phyloP scores from a whole-genome alignment of 64 coral and sea anemone species.

The Anthopleura sola region DNA sequence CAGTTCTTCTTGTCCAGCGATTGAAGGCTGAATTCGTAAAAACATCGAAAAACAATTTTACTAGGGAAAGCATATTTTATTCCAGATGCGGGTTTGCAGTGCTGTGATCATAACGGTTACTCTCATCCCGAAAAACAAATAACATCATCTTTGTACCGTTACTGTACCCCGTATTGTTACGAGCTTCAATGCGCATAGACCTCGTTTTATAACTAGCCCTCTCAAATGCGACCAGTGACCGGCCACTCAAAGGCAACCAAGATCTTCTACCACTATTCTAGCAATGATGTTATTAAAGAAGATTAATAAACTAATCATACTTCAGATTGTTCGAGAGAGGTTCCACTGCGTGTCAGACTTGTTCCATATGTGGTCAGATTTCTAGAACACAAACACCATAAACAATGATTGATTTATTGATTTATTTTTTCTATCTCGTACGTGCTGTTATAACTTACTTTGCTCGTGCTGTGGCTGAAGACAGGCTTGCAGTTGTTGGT shows the following conservation, averaged over 20 bases:
- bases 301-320: not conserved
- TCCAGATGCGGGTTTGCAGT: too few relatives aligned
- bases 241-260: too few relatives aligned
- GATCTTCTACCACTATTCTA: not conserved
- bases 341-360: not conserved
- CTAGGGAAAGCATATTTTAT: not conserved
- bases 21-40: conserved; percentile 13
- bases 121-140: too few relatives aligned
- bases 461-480: conserved; percentile 72
- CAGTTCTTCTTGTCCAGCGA: conserved; percentile 34
- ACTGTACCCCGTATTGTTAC: too few relatives aligned
- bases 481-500: conserved; percentile 75
- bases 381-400: not conserved
- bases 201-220: too few relatives aligned
- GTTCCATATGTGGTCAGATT: conserved; percentile 35
- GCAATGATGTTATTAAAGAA: not conserved
- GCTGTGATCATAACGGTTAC: too few relatives aligned
- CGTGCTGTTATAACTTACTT: conserved; percentile 23
- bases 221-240: too few relatives aligned
- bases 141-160: too few relatives aligned
- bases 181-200: too few relatives aligned
- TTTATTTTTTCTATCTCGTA: not conserved
- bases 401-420: not conserved
- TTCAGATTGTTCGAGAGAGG: not conserved
- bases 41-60: not conserved